These are phyloP conservation scores for Drosophila dunni DNA, from an alignment of 1,140 invertebrate genomes.

Conservation along the genomic window DNA sequence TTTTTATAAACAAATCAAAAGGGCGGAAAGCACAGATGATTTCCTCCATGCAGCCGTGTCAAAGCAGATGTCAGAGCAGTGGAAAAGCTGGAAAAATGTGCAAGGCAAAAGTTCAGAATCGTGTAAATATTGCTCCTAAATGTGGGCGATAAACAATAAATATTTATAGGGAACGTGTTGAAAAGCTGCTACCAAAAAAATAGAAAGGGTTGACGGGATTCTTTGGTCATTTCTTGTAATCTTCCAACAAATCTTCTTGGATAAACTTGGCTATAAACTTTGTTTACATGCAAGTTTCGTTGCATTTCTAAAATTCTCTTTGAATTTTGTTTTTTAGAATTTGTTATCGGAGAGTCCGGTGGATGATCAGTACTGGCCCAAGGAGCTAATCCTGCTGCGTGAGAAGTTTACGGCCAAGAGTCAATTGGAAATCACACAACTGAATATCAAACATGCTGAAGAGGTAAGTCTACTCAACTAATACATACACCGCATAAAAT, in stretches of 20 bases:
- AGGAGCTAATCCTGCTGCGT: conserved; percentile 88
- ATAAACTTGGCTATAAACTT: conserved; percentile 31
- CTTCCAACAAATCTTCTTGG: conserved; percentile 58
- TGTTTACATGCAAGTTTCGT: conserved; percentile 33
- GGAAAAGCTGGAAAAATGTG: conserved; percentile 10
- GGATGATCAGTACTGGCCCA: conserved; percentile 88
- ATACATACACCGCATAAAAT: background rate
- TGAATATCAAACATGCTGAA: conserved; percentile 86
- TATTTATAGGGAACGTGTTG: conserved; percentile 53
- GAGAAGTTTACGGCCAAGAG: conserved; percentile 89
- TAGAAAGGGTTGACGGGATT: conserved; percentile 26
- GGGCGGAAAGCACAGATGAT: conserved; percentile 6
- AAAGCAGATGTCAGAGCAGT: conserved; percentile 23
- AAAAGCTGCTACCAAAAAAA: conserved; percentile 5
- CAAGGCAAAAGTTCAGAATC: conserved; percentile 29
- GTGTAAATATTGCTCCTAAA: conserved; percentile 66
- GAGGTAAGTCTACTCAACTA: conserved; percentile 81
- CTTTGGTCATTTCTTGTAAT: conserved; percentile 28
- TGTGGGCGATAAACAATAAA: conserved; percentile 59
- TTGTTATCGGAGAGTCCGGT: conserved; percentile 87
- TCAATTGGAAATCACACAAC: conserved; percentile 85
- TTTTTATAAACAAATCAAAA: conserved; percentile 36
- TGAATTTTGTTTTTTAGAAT: conserved; percentile 85
- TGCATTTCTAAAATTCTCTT: conserved; percentile 12
- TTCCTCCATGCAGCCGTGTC: conserved; percentile 15